Base-by-base conservation (phyloP, 2,888 invertebrate genomes). In the Sceliomorpha sp. region DNA sequence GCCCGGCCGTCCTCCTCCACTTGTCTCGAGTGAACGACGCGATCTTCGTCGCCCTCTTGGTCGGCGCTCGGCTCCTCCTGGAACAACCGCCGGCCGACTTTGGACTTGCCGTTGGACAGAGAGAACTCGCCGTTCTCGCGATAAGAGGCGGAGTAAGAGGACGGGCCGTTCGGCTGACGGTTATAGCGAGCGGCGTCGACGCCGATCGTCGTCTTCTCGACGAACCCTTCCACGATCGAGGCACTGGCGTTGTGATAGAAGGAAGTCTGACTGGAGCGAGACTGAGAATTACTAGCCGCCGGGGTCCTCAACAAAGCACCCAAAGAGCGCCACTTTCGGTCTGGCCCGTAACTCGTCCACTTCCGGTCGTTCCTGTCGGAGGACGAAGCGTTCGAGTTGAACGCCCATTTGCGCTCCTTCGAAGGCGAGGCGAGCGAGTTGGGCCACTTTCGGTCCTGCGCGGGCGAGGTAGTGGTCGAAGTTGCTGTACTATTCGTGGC, bases 261-360 rank as follows among this genome's bases (percentile, higher is more conserved):
- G 0, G 83, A 78, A 4, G 80, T 80, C 20, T 81, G 83, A 42
- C 56, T 74, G 0, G 81, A 74, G 27, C 73, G 58, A 2, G 77
- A 75, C 32, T 85, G 83, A 1, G 82, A 77, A 34, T 66, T 74
- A 8, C 60, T 47, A 3, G 60, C 36, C 1, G 73, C 76, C 1
- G 87, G 88, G 7, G 87, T 82, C 13, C 88, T 77, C 14, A 89
- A 77, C n/a, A 89, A 78, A 1, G 89, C 89, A 0, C 89, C 89
- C 7, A 89, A 80, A n/a, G 89, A 89, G 13, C 89, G 79, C 89
- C 89, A 89, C 56, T 88, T 85, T 24, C 89, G 78, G 68, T 89
- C 89, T 44, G 88, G 88, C 15, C 83, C 83, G 7, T 78, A 78
- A 4, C 80, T 79, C 7, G 78, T 77, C 83, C 85, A 85, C 56